Conservation (phyloP, 2,888 invertebrate genomes). For the Aquatica leii region DNA sequence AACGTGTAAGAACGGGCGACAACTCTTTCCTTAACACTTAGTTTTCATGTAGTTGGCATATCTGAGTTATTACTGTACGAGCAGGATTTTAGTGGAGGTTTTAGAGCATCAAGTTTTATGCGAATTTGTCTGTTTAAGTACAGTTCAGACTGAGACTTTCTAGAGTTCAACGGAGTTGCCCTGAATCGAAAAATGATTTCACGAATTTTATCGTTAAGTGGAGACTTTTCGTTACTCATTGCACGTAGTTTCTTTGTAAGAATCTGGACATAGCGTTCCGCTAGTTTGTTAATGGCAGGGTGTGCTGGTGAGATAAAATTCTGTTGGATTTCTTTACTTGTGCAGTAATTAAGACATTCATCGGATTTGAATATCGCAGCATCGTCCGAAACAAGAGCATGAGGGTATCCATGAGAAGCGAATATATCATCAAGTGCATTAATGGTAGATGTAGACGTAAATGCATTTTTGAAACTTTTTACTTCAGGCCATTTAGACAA, state of each 20-base stretch:
- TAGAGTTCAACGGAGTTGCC: slow-evolving; percentile 4
- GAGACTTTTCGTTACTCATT: not conserved
- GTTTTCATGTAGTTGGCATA: not conserved
- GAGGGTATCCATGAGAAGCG: slow-evolving; percentile 1
- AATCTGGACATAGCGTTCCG: slow-evolving; percentile 4
- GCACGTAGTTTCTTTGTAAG: slow-evolving; percentile 3
- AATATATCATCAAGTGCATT: not conserved
- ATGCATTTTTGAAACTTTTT: not conserved
- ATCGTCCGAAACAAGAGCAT: slow-evolving; percentile 2
- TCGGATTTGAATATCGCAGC: not conserved
- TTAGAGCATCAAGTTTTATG: slow-evolving; percentile 1
- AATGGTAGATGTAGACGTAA: not conserved
- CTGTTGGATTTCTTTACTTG: not conserved
- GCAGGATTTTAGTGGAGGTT: not conserved
- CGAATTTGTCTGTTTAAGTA: slow-evolving; percentile 4
- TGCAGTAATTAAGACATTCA: not conserved
- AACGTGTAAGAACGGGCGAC: slow-evolving; percentile 2
- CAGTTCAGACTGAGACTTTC: not conserved
- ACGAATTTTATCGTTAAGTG: no score
- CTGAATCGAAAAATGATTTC: slow-evolving; percentile 1
- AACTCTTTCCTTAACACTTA: not conserved
- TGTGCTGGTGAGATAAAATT: not conserved
- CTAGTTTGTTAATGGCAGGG: no score
- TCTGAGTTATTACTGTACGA: not conserved
- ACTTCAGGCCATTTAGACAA: not conserved